phyloP scores from a whole-genome alignment of 2,888 invertebrate genomes.

The Isotomurus palustris region DNA sequence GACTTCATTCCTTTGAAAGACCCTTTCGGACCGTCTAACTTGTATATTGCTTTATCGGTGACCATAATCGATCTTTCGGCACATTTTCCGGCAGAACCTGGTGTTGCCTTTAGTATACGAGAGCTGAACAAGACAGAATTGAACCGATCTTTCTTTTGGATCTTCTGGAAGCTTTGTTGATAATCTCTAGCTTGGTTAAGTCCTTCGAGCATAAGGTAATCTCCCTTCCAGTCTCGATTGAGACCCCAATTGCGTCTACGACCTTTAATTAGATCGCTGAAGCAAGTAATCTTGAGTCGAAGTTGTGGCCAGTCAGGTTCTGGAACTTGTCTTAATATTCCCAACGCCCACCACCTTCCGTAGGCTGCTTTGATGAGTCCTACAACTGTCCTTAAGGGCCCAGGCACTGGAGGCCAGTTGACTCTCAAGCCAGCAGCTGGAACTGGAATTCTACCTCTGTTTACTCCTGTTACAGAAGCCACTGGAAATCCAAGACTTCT shows the following conservation, averaged over 20 bases:
- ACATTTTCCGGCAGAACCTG: slow-evolving; percentile 48
- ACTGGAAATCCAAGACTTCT: slow-evolving; percentile 42
- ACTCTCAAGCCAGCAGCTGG: slow-evolving; percentile 42
- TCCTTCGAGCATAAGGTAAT: slow-evolving; percentile 73
- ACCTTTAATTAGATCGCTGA: slow-evolving; percentile 53
- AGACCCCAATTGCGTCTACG: slow-evolving; percentile 69
- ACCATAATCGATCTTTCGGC: slow-evolving; percentile 84
- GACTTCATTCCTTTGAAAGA: slow-evolving; percentile 79
- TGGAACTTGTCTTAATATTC: slow-evolving; percentile 76
- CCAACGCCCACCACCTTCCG: slow-evolving; percentile 82
- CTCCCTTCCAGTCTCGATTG: slow-evolving; percentile 74
- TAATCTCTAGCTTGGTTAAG: slow-evolving; percentile 60
- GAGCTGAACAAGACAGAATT: slow-evolving; percentile 62
- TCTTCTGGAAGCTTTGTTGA: slow-evolving; percentile 62
- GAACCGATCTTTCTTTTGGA: slow-evolving; percentile 65
- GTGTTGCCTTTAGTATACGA: slow-evolving; percentile 64
- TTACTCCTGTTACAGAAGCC: slow-evolving; percentile 11
- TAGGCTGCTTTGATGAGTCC: slow-evolving; percentile 61
- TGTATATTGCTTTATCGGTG: slow-evolving; percentile 79
- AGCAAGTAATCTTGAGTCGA: slow-evolving; percentile 59
- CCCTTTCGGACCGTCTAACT: slow-evolving; percentile 71
- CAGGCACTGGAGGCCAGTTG: slow-evolving; percentile 40
- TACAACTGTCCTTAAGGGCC: slow-evolving; percentile 55
- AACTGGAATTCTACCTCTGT: slow-evolving; percentile 35
- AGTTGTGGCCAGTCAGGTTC: slow-evolving; percentile 82